Evolutionary conservation across 2,888 invertebrate genomes (phyloP).

Genomic region (Eremobia ochroleuca): DNA sequence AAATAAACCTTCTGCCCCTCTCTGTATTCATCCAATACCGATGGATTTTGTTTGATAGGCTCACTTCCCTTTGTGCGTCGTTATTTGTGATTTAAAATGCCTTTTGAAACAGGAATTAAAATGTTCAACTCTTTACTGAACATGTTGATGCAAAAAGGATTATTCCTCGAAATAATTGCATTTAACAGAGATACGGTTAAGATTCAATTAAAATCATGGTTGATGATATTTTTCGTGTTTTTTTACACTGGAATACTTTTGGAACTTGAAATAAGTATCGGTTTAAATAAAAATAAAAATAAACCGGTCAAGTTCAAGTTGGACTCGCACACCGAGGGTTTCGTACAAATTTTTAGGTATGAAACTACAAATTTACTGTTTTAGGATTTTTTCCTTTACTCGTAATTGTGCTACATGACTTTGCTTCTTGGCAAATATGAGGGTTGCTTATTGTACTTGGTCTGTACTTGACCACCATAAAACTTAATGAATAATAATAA

Average conservation of each 20-base stretch:
- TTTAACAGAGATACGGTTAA: conserved; percentile 3
- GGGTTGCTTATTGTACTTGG: conserved; percentile 10
- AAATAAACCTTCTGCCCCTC: conserved; percentile 19
- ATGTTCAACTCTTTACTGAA: conserved; percentile 53
- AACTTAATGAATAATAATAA: conserved; percentile 44
- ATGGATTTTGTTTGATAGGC: conserved; percentile 47
- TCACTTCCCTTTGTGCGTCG: conserved; percentile 50
- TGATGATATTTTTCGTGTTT: neutral
- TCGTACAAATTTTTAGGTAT: too few species aligned
- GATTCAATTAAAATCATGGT: neutral
- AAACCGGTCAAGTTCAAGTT: too few species aligned
- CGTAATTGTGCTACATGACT: too few species aligned
- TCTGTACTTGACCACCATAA: conserved; percentile 16
- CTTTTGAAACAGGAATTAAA: conserved; percentile 50
- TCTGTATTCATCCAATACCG: conserved; percentile 8
- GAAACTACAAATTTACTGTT: too few species aligned
- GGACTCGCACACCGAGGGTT: too few species aligned
- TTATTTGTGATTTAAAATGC: conserved; percentile 62
- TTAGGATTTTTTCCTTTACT: too few species aligned
- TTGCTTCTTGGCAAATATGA: too few species aligned
- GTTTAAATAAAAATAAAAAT: neutral
- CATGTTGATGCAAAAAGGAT: conserved; percentile 26
- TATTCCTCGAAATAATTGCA: conserved; percentile 28
- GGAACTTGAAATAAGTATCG: neutral
- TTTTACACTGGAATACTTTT: neutral